Evolutionary conservation across 2,113 vertebrate species (phyloP), one percentile per base, ranked within the genome.

Genomic region (Ovibos moschatus): DNA sequence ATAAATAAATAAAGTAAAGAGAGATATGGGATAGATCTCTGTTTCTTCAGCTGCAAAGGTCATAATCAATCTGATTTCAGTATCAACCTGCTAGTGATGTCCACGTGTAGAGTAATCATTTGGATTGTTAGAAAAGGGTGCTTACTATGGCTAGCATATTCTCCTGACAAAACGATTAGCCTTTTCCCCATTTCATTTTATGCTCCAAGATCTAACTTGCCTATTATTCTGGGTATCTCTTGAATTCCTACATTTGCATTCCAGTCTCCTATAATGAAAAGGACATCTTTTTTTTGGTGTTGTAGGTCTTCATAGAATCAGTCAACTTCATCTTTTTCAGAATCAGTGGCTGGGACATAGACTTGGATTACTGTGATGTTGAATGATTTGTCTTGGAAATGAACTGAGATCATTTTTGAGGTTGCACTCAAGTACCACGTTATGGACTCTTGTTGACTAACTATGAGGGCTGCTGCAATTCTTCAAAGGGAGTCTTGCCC

Each of bases 1-100:
- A 57, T 40, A 64, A 85, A 74, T 43, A 96, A 47, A 55, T 25
- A 58, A 67, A 10, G 16, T 93, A 87, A 81, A 47, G 25, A 74
- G 43, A 84, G 40, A 87, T 2, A 85, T 81, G 12, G 1, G 10
- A 58, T 19, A 88, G 19, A 8, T 78, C 33, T 91, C 88, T 33
- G n/a, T 23, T 40, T 76, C 36, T 76, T 76, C 6, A 76, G 11
- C 71, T 76, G 36, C 36, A 76, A 40, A 76, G 36, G 43, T 27
- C 21, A 25, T 43, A 43, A 74, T 40, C 36, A 76, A 27, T 76
- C 71, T 43, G 71, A 76, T 76, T 76, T 43, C 23, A 76, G 36
- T 76, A 76, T 76, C 3, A 5, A 43, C 36, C 6, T 14, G 3
- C 23, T 43, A 43, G 36, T 76, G 23, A 76, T 43, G 12, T 76